Percentiles rank a stretch among this genome's conserved stretches.
These are phyloP conservation scores for Tetropium fuscum DNA, from an alignment of 2,888 invertebrate species.

Conservation along the genomic window DNA sequence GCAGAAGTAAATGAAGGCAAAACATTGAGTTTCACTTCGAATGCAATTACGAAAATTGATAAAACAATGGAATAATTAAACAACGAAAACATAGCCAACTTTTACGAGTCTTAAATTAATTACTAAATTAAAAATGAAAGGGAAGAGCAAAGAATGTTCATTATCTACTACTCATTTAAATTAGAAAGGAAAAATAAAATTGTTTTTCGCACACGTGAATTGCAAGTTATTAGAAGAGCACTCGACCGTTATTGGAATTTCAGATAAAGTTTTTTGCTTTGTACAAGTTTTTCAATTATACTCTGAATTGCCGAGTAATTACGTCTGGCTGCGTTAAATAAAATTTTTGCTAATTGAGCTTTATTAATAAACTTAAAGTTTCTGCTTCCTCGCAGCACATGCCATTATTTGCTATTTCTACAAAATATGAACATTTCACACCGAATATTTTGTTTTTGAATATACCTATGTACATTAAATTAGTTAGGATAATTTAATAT, in stretches of 20 bases:
- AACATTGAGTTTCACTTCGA: constrained; percentile 48
- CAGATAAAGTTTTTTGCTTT: background rate
- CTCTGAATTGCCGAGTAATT: background rate
- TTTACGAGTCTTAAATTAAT: constrained; percentile 50
- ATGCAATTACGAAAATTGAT: constrained; percentile 57
- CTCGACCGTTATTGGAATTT: constrained; percentile 3
- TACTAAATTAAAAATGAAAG: constrained; percentile 52
- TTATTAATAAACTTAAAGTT: background rate
- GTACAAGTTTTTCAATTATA: background rate
- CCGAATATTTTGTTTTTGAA: too few species aligned
- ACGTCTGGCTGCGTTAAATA: background rate
- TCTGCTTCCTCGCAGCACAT: too few species aligned
- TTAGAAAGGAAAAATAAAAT: constrained; percentile 6
- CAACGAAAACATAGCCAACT: constrained; percentile 41
- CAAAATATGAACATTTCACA: too few species aligned
- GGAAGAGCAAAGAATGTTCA: constrained; percentile 27
- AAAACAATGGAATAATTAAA: constrained; percentile 57
- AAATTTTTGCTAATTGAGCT: background rate
- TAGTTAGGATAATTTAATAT: too few species aligned
- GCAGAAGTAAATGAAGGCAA: constrained; percentile 40
- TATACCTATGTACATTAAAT: too few species aligned
- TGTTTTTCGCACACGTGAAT: constrained; percentile 13
- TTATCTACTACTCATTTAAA: background rate
- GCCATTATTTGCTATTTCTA: too few species aligned
- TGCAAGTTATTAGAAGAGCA: background rate